Conservation (phyloP, 2,888 invertebrate genomes). For the Octonoba sinensis region DNA sequence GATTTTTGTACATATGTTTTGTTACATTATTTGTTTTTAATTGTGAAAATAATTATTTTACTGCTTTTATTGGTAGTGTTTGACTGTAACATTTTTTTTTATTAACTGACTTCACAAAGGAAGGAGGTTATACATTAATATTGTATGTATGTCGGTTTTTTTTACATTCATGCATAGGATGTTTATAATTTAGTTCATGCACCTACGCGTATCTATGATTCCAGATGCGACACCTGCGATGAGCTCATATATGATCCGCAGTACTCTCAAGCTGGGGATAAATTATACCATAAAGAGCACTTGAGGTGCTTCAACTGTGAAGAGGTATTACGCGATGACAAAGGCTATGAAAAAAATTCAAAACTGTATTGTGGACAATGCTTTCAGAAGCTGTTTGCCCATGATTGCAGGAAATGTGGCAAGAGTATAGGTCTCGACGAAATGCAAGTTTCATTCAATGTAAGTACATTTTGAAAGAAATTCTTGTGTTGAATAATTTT, state of each 20-base stretch:
- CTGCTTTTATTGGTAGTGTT: too few species aligned
- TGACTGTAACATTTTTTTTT: too few species aligned
- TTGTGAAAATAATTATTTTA: too few species aligned
- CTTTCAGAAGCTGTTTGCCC: constrained; percentile 17
- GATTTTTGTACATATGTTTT: too few species aligned
- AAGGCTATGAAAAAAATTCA: constrained; percentile 23
- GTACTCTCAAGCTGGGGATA: constrained; percentile 2
- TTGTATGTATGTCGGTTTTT: too few species aligned
- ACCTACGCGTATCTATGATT: too few species aligned
- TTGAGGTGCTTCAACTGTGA: constrained; percentile 35
- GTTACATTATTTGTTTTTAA: too few species aligned
- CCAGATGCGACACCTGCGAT: constrained; percentile 33
- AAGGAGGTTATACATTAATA: too few species aligned
- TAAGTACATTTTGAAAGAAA: not conserved
- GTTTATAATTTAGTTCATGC: too few species aligned
- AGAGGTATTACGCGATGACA: not conserved
- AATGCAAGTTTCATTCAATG: constrained; percentile 4
- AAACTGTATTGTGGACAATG: constrained; percentile 29
- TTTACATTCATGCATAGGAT: too few species aligned
- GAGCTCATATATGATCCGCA: constrained; percentile 30
- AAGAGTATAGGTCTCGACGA: constrained; percentile 4
- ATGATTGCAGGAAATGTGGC: constrained; percentile 25
- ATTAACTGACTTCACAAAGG: too few species aligned
- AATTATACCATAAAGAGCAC: constrained; percentile 33
- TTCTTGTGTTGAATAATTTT: too few species aligned